A percentile compares a stretch with the other conserved stretches of the same genome.
Conservation (phyloP, 1,140 invertebrate genomes). For the Megathymus violae region DNA sequence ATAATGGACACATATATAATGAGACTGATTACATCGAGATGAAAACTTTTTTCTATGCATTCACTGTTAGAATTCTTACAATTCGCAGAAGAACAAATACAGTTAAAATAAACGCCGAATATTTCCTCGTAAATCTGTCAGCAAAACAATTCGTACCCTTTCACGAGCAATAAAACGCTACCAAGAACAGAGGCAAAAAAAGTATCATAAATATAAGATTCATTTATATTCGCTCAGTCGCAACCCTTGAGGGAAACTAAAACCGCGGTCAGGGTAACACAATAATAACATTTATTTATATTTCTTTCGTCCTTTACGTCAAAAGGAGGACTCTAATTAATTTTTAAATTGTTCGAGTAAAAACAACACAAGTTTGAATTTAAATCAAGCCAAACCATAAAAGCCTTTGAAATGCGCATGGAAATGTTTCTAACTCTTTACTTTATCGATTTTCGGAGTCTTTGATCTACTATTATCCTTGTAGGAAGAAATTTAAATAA, state of each 20-base stretch:
- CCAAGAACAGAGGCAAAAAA: slow-evolving; percentile 75
- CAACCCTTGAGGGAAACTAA: slow-evolving; percentile 64
- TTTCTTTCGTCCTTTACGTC: slow-evolving; percentile 38
- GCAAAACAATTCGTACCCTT: slow-evolving; percentile 81
- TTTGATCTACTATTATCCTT: slow-evolving; percentile 67
- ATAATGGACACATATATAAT: no score
- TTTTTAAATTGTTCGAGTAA: slow-evolving; percentile 37
- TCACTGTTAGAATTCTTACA: slow-evolving; percentile 13
- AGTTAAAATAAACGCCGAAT: slow-evolving; percentile 80
- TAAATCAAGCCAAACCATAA: slow-evolving; percentile 65
- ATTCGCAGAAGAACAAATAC: slow-evolving; percentile 53
- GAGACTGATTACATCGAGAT: slow-evolving; percentile 1
- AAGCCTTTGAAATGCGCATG: slow-evolving; percentile 58
- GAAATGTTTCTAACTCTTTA: slow-evolving; percentile 63
- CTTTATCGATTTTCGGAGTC: slow-evolving; percentile 62
- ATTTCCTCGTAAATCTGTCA: slow-evolving; percentile 81
- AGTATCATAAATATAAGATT: slow-evolving; percentile 82
- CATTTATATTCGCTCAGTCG: slow-evolving; percentile 80
- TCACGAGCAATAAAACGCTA: slow-evolving; percentile 81
- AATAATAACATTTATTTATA: slow-evolving; percentile 51
- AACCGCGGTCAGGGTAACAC: slow-evolving; percentile 54
- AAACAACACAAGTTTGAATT: slow-evolving; percentile 56
- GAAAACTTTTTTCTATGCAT: background rate
- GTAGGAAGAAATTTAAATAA: background rate
- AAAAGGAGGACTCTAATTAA: slow-evolving; percentile 39